Conservation (phyloP, 2,888 invertebrate species). For the Lithosia quadra region DNA sequence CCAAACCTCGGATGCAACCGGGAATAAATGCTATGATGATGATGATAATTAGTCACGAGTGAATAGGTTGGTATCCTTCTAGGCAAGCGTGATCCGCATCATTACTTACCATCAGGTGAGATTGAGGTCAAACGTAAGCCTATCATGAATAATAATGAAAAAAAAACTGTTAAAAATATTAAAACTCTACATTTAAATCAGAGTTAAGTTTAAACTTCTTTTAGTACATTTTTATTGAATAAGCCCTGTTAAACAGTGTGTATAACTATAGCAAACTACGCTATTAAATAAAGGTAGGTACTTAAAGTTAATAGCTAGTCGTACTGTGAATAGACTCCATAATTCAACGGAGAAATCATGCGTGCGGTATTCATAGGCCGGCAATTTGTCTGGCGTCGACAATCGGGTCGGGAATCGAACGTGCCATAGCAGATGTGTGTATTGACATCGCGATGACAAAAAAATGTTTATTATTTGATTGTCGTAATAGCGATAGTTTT, state of each 20-base stretch:
- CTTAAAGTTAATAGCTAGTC: slow-evolving; percentile 18
- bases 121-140: too few species aligned
- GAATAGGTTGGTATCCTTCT: too few species aligned
- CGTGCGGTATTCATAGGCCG: slow-evolving; percentile 55
- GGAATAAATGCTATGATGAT: too few species aligned
- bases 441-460: slow-evolving; percentile 57
- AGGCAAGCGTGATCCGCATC: too few species aligned
- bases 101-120: too few species aligned
- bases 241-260: not conserved
- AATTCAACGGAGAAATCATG: slow-evolving; percentile 39
- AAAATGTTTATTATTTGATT: slow-evolving; percentile 38
- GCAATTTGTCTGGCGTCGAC: slow-evolving; percentile 59
- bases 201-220: too few species aligned
- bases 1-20: too few species aligned
- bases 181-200: too few species aligned
- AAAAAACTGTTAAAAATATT: too few species aligned
- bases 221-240: too few species aligned
- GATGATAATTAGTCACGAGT: too few species aligned
- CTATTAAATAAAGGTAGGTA: not conserved
- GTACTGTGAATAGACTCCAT: slow-evolving; percentile 31
- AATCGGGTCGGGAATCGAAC: slow-evolving; percentile 52
- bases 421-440: slow-evolving; percentile 59
- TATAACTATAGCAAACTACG: not conserved
- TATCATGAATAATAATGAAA: too few species aligned
- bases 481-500: slow-evolving; percentile 12